phyloP scores from a whole-genome alignment of 1,140 invertebrate species.

The Heliconius himera region DNA sequence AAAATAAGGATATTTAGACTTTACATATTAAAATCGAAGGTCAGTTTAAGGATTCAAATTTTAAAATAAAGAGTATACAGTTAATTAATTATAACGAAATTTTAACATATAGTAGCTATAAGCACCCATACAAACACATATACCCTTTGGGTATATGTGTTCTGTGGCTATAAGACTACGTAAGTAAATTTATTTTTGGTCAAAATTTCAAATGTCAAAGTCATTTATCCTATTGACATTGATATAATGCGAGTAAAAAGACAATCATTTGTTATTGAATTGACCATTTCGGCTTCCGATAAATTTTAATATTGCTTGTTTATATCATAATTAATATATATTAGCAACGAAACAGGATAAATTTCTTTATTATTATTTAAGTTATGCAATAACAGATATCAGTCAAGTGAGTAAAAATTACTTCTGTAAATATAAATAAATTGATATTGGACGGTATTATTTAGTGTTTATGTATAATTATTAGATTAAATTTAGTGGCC shows the following conservation, averaged over 20 bases:
- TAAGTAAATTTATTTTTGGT: background rate
- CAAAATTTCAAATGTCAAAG: background rate
- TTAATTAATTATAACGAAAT: too few species aligned
- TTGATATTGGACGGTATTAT: background rate
- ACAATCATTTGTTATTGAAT: background rate
- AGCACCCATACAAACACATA: too few species aligned
- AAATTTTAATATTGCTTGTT: background rate
- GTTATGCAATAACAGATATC: background rate
- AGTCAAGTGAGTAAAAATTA: background rate
- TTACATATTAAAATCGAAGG: too few species aligned
- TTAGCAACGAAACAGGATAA: background rate
- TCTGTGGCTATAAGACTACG: background rate
- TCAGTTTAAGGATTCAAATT: too few species aligned
- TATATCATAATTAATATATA: background rate
- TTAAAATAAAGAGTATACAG: too few species aligned
- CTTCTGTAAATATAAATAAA: background rate
- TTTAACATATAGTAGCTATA: too few species aligned
- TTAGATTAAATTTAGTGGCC: too few species aligned
- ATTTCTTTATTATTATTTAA: background rate
- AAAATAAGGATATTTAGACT: too few species aligned
- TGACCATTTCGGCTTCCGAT: background rate
- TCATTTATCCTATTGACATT: background rate
- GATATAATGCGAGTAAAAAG: background rate
- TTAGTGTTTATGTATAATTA: background rate
- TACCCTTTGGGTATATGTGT: too few species aligned